These are phyloP conservation scores for Amphiura filiformis DNA, from an alignment of 35 echinoderm and acorn worm species.

Conservation along the genomic window DNA sequence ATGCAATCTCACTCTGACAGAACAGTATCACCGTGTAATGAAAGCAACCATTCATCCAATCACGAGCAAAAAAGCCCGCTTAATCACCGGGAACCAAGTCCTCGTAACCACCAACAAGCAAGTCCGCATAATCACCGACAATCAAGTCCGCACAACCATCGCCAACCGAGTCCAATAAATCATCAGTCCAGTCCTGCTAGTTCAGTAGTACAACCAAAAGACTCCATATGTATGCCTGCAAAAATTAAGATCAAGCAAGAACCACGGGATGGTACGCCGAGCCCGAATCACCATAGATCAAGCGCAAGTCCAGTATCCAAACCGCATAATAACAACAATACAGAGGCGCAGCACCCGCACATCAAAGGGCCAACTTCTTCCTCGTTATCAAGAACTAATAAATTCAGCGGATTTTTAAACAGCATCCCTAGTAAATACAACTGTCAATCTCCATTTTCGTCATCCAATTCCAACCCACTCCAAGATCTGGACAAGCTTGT, in stretches of 20 bases:
- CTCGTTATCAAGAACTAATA: not conserved
- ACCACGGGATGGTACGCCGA: not conserved
- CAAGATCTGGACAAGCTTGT: slow-evolving; percentile 56
- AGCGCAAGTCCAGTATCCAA: slow-evolving; percentile 4
- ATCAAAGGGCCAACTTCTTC: not conserved
- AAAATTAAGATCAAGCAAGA: not conserved
- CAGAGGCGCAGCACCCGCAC: not conserved
- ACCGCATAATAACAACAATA: not conserved
- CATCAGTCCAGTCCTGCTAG: not conserved
- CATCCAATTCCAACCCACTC: slow-evolving; percentile 39
- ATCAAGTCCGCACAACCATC: not conserved
- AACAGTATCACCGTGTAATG: not conserved
- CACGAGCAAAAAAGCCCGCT: not conserved
- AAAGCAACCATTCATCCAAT: not conserved
- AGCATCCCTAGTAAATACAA: not conserved
- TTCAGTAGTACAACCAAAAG: not conserved
- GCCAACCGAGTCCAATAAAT: not conserved
- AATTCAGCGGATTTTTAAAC: not conserved
- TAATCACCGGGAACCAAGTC: not conserved
- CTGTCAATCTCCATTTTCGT: not conserved
- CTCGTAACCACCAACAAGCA: not conserved
- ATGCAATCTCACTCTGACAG: not conserved
- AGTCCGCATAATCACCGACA: not conserved
- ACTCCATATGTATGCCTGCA: not conserved
- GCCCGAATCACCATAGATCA: not conserved